Base-by-base conservation (phyloP, 1,140 invertebrate species). In the Drosophila gunungcola region DNA sequence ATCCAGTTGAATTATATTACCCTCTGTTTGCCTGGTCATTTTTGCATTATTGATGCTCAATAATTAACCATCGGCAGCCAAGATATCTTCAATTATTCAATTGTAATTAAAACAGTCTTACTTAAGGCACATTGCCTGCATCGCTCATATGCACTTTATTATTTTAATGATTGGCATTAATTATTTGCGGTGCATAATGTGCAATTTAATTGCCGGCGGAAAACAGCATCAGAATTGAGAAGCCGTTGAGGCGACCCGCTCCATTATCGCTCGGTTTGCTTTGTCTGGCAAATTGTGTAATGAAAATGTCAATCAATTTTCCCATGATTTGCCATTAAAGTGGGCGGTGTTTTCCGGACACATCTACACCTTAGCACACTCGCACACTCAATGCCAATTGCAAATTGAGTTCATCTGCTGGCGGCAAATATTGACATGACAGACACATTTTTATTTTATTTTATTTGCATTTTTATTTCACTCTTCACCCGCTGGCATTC, bases 291-390 rank as follows among this genome's bases (percentile, higher is more conserved):
- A 84, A 89, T 89, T 88, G 84, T 89, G 78, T 89, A 89, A 89
- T 89, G 84, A 89, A 89, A 84, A 89, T 89, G 84, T 89, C 84
- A 89, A 89, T 89, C 84, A 89, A 89, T 89, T 89, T 89, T 89
- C 73, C 84, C 80, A 89, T 82, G 84, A 89, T 89, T 89, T 89
- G 80, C 77, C 73, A 63, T 75, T 75, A 78, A 85, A 78, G 77
- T 78, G 64, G 68, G 52, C 39, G 58, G 39, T 43, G 56, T 75
- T 61, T 63, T 76, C 63, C 48, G 51, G 63, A 41, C 53, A 58
- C 61, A 42, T 52, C 67, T 69, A 67, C 73, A 75, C 63, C 61
- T 73, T 69, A 32, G 46, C 46, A 25, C 67, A 73, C 21, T 49
- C 53, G 25, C 56, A 51, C n/a, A 38, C 80, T 88, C 83, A 83